Conservation (phyloP, 2,113 vertebrate species). For the Chaetodon auriga region DNA sequence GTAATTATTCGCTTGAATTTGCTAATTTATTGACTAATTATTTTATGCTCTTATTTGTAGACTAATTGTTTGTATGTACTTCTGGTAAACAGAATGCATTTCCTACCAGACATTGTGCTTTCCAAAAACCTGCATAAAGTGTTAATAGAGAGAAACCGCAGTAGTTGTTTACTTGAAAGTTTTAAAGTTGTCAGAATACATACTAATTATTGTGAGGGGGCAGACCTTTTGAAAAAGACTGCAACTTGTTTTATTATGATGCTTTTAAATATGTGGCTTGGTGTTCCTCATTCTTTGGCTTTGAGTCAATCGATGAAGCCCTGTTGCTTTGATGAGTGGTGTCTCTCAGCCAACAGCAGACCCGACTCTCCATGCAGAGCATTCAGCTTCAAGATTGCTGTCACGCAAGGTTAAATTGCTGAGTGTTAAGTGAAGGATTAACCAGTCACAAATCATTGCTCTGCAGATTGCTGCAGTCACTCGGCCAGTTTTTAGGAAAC, state of each 20-base stretch:
- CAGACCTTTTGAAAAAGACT: background rate
- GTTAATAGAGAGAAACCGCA: background rate
- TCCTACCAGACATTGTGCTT: background rate
- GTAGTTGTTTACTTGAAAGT: slow-evolving; percentile 6
- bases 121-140: background rate
- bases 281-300: background rate
- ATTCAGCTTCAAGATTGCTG: background rate
- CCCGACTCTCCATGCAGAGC: background rate
- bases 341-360: background rate
- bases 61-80: slow-evolving; percentile 29
- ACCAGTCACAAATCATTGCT: slow-evolving; percentile 25
- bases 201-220: background rate
- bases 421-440: slow-evolving; percentile 30
- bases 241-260: background rate
- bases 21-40: slow-evolving; percentile 37
- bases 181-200: background rate
- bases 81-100: slow-evolving; percentile 13
- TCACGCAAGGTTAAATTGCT: background rate
- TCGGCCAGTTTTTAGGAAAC: slow-evolving; percentile 31
- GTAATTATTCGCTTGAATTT: slow-evolving; percentile 21
- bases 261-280: background rate
- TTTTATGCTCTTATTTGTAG: slow-evolving; percentile 15
- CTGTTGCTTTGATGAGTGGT: background rate
- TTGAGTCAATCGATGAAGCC: background rate
- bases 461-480: background rate